Conservation (phyloP, 1,140 invertebrate species). For the Melipona quadrifasciata region DNA sequence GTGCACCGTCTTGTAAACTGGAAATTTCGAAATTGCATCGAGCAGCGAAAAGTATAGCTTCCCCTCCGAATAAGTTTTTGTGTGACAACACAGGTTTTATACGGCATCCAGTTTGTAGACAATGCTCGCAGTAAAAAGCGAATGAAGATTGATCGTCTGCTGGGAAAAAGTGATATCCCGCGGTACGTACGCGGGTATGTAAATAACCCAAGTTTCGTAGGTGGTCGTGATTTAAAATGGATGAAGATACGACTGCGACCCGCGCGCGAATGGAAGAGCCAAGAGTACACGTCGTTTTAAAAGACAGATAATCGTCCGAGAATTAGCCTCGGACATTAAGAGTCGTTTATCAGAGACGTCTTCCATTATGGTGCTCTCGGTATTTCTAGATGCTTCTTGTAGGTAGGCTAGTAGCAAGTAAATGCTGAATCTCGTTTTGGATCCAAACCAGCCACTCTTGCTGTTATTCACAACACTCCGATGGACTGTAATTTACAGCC, state of each 20-base stretch:
- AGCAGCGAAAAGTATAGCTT: too few relatives aligned
- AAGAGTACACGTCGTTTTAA: neutral
- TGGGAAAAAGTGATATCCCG: neutral
- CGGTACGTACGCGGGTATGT: too few relatives aligned
- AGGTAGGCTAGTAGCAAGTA: neutral
- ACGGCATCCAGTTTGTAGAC: neutral
- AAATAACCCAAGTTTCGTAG: neutral
- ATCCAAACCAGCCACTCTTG: neutral
- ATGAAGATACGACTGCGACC: neutral
- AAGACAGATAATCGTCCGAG: neutral
- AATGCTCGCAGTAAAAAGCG: neutral
- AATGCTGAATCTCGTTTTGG: neutral
- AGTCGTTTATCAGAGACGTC: constrained; percentile 5
- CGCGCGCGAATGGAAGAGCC: neutral
- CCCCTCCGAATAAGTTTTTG: too few relatives aligned
- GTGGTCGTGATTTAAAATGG: neutral
- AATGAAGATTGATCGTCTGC: neutral
- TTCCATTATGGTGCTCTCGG: neutral
- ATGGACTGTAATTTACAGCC: neutral
- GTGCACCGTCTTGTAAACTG: too few relatives aligned
- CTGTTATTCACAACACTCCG: neutral
- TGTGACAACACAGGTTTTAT: neutral
- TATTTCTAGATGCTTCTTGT: neutral
- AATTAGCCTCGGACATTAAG: constrained; percentile 7
- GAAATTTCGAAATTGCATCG: too few relatives aligned